Evolutionary conservation across 1,140 invertebrate genomes (phyloP).

Genomic region (Neelides sp.): DNA sequence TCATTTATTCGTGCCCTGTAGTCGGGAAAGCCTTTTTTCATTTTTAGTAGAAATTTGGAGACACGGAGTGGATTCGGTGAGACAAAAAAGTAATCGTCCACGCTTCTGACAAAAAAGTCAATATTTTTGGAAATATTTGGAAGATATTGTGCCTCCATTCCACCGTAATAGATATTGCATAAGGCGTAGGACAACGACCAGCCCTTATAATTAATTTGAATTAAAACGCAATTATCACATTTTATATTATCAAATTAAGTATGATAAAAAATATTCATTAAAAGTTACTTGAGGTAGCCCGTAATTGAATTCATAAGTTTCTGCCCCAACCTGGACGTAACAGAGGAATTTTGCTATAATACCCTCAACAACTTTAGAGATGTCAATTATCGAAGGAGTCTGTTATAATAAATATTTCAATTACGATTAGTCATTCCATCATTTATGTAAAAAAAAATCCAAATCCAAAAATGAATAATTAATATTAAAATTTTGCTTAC

Average conservation of each 20-base stretch:
- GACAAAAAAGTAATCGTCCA: slow-evolving; percentile 26
- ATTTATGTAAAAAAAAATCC: no score
- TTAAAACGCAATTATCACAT: neutral
- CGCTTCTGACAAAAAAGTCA: slow-evolving; percentile 17
- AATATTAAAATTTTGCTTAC: no score
- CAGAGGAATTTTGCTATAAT: no score
- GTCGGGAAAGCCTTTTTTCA: slow-evolving; percentile 6
- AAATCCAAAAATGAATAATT: no score
- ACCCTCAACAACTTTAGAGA: no score
- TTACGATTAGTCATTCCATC: no score
- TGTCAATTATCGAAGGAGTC: no score
- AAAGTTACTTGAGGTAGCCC: slow-evolving; percentile 16
- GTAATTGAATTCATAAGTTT: neutral
- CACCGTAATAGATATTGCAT: slow-evolving; percentile 25
- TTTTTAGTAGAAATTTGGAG: slow-evolving; percentile 1
- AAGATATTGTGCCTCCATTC: slow-evolving; percentile 15
- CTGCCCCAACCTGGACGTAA: neutral
- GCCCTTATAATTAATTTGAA: slow-evolving; percentile 16
- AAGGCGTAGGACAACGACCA: slow-evolving; percentile 17
- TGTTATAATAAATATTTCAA: no score
- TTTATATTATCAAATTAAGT: neutral
- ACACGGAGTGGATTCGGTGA: slow-evolving; percentile 1
- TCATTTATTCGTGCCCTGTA: slow-evolving; percentile 14
- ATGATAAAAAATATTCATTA: neutral
- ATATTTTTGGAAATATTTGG: neutral